A percentile compares a stretch with the other conserved stretches of the same genome.
These are phyloP conservation scores for Callimico goeldii DNA, from an alignment of 2,797 vertebrate genomes.

Conservation along the genomic window DNA sequence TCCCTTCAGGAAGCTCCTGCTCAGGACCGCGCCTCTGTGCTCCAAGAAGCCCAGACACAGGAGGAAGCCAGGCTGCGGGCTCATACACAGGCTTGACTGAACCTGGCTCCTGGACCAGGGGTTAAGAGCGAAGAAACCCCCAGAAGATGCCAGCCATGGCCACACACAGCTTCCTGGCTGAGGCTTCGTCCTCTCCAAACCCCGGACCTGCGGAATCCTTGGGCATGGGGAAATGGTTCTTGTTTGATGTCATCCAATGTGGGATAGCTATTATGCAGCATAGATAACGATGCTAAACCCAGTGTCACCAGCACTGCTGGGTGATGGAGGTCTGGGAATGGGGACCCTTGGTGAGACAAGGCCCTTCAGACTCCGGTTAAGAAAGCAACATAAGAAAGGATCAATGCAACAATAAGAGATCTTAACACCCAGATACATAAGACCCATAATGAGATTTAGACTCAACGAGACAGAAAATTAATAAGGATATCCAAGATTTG, in stretches of 20 bases:
- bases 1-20: not conserved
- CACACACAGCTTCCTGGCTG: not conserved
- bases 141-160: not conserved
- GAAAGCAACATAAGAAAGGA: too few species aligned
- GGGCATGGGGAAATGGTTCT: not conserved
- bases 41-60: not conserved
- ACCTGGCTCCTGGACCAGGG: fast-evolving
- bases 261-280: not conserved
- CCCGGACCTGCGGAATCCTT: not conserved
- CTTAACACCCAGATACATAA: too few species aligned
- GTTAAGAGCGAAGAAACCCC: not conserved
- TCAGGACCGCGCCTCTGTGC: fast-evolving
- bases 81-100: not conserved
- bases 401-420: too few species aligned
- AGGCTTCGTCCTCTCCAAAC: not conserved
- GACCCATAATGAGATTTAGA: too few species aligned
- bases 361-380: not conserved
- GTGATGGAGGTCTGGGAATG: not conserved
- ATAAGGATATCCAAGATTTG: too few species aligned
- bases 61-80: fast-evolving
- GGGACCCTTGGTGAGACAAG: not conserved
- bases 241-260: not conserved
- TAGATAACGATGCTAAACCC: not conserved
- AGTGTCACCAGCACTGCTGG: fast-evolving
- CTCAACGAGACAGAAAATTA: too few species aligned